A percentile compares a stretch with the other conserved stretches of the same genome.
Evolutionary conservation across 2,113 vertebrate species (phyloP).

Genomic region (Puntigrus tetrazona): DNA sequence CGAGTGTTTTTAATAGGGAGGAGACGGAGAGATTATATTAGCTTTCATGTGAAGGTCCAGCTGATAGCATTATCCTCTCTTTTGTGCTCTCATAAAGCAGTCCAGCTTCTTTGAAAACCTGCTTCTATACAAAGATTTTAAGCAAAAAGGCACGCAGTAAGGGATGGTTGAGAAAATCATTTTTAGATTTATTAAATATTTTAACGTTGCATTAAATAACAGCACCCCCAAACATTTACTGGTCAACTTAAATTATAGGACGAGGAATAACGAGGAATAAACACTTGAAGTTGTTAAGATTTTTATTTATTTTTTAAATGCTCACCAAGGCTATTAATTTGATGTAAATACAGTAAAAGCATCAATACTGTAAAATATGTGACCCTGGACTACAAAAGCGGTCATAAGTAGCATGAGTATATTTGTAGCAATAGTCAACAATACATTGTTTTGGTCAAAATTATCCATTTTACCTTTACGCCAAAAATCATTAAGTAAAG

Average conservation of each 20-base stretch:
- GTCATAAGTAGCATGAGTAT: too few species aligned
- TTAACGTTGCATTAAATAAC: not conserved
- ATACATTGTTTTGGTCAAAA: too few species aligned
- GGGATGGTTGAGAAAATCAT: not conserved
- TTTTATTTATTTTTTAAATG: not conserved
- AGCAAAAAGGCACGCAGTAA: not conserved
- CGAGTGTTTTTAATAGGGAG: conserved; percentile 1
- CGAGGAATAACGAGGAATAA: not conserved
- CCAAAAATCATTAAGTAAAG: too few species aligned
- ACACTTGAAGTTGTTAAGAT: not conserved
- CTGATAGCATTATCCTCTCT: conserved; percentile 29
- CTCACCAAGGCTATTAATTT: not conserved
- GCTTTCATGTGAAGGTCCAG: conserved; percentile 34
- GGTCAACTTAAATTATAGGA: not conserved
- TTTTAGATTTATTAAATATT: not conserved
- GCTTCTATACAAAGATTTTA: not conserved
- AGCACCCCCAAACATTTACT: not conserved
- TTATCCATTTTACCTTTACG: too few species aligned
- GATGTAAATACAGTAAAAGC: not conserved
- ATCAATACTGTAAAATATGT: not conserved
- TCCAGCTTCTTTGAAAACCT: conserved; percentile 6
- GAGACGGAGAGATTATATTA: conserved; percentile 21
- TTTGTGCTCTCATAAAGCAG: conserved; percentile 24
- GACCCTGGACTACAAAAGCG: too few species aligned
- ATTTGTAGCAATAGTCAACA: too few species aligned